A percentile compares a stretch with the other conserved stretches of the same genome.
phyloP scores from a whole-genome alignment of 2,888 invertebrate species.

The Epiperipatus broadwayi region DNA sequence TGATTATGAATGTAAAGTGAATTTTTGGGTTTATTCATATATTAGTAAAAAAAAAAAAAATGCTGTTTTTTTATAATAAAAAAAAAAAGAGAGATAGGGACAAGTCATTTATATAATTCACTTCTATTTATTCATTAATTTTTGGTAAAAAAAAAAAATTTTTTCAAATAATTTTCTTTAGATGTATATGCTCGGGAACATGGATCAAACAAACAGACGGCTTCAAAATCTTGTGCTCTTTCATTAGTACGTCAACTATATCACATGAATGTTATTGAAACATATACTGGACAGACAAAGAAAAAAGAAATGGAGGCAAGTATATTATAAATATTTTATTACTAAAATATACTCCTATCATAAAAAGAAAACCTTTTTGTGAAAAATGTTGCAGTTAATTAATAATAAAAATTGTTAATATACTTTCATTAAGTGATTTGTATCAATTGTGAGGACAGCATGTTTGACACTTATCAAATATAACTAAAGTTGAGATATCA shows the following conservation, averaged over 20 bases:
- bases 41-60: too few relatives aligned
- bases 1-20: too few relatives aligned
- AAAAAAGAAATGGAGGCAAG: conserved; percentile 52
- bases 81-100: too few relatives aligned
- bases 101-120: conserved; percentile 1
- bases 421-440: too few relatives aligned
- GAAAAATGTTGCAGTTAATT: too few relatives aligned
- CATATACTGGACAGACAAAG: conserved; percentile 46
- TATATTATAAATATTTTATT: conserved; percentile 21
- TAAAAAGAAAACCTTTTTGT: too few relatives aligned
- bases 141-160: conserved; percentile 11
- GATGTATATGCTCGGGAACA: conserved; percentile 57
- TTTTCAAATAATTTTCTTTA: conserved; percentile 19
- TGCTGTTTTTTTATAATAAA: too few relatives aligned
- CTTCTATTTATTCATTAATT: conserved; percentile 1
- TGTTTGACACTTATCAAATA: too few relatives aligned
- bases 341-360: not conserved
- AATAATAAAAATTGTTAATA: too few relatives aligned
- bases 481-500: too few relatives aligned
- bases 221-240: conserved; percentile 86
- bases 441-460: too few relatives aligned
- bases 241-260: conserved; percentile 82
- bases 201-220: conserved; percentile 87
- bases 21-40: too few relatives aligned
- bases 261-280: conserved; percentile 78